A percentile compares a stretch with the other conserved stretches of the same genome.
phyloP scores from a whole-genome alignment of 2,888 invertebrate species.

The Drosophila falleni region DNA sequence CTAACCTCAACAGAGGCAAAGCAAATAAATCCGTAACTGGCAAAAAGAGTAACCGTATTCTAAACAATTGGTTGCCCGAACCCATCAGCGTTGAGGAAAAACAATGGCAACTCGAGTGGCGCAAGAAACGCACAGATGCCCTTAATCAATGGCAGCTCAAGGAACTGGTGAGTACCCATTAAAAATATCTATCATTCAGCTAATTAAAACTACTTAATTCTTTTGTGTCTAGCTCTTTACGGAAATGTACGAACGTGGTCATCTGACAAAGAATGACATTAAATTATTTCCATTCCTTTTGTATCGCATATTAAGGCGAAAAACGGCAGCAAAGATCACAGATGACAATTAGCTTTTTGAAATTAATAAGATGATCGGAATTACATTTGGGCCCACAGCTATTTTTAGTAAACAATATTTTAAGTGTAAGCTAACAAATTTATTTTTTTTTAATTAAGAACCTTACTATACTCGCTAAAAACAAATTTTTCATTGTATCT shows the following conservation, averaged over 20 bases:
- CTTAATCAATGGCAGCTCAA: conserved; percentile 41
- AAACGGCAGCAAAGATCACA: neutral
- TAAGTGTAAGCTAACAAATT: neutral
- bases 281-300: conserved; percentile 54
- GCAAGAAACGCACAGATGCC: conserved; percentile 33
- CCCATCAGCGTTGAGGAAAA: conserved; percentile 39
- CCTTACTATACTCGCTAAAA: too few relatives aligned
- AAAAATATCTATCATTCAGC: neutral
- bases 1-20: neutral
- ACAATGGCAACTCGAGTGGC: conserved; percentile 41
- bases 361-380: neutral
- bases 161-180: conserved; percentile 44
- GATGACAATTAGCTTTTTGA: conserved; percentile 1
- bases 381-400: neutral
- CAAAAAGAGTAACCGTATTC: neutral
- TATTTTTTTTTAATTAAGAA: neutral
- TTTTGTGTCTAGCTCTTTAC: conserved; percentile 46
- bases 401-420: neutral
- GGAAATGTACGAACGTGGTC: conserved; percentile 60
- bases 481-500: neutral
- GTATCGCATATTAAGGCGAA: conserved; percentile 36
- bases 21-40: neutral
- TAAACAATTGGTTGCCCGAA: conserved; percentile 15
- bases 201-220: neutral
- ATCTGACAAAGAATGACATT: conserved; percentile 68